These are phyloP conservation scores for Toxonevra muliebris DNA, from an alignment of 2,888 invertebrate genomes.

Conservation along the genomic window DNA sequence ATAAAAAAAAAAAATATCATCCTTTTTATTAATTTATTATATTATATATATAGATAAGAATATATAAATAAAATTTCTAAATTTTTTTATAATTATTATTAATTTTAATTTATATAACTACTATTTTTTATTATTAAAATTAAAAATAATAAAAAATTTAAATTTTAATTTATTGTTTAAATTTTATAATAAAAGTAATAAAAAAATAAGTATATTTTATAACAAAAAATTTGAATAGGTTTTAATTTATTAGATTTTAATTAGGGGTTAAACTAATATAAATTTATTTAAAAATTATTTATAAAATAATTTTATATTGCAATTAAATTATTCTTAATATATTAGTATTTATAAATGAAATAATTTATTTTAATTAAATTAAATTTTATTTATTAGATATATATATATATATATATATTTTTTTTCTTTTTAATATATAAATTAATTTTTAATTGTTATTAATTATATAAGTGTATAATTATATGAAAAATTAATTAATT, in stretches of 20 bases:
- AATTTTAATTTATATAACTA: not conserved
- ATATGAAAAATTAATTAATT: constrained; percentile 27
- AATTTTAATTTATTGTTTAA: constrained; percentile 12
- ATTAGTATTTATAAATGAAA: too few species aligned
- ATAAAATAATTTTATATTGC: not conserved
- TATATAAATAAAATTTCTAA: not conserved
- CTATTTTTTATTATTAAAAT: not conserved
- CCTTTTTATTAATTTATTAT: constrained; percentile 1
- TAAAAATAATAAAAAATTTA: not conserved
- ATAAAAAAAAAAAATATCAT: constrained; percentile 34
- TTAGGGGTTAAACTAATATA: constrained; percentile 29
- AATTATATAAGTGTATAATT: constrained; percentile 6
- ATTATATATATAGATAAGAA: constrained; percentile 5
- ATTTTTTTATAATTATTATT: not conserved
- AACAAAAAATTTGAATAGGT: constrained; percentile 40
- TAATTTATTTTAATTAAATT: not conserved
- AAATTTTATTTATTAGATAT: not conserved
- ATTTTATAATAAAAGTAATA: constrained; percentile 15
- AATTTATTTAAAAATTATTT: not conserved
- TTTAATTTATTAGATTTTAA: constrained; percentile 25
- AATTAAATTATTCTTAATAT: too few species aligned
- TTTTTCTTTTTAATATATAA: too few species aligned
- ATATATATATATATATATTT: too few species aligned
- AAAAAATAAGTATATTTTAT: constrained; percentile 26
- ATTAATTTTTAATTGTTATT: constrained; percentile 6